These are phyloP conservation scores for Diachasmimorpha longicaudata DNA, from an alignment of 1,140 invertebrate species.

Conservation along the genomic window DNA sequence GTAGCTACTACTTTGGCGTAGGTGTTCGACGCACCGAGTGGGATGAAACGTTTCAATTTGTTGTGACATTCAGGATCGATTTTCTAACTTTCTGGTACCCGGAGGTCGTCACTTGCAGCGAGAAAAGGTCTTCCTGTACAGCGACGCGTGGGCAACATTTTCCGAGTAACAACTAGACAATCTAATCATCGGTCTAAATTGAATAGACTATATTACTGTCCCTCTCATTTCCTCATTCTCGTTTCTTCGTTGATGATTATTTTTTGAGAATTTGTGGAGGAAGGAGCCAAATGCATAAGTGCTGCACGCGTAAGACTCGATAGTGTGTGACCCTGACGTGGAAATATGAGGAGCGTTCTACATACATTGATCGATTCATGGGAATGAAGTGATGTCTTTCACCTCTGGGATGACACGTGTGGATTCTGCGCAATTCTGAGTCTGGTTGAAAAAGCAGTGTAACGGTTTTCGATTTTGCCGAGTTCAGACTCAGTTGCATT, in stretches of 20 bases:
- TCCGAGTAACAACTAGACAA: not conserved
- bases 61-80: not conserved
- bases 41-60: not conserved
- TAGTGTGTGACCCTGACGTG: not conserved
- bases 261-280: not conserved
- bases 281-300: not conserved
- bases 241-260: not conserved
- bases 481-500: too few species aligned
- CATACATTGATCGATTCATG: not conserved
- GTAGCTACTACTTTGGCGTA: not conserved
- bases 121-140: not conserved
- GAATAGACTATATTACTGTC: not conserved
- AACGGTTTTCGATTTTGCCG: too few species aligned
- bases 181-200: not conserved
- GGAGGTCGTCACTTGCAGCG: not conserved
- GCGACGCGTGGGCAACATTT: not conserved
- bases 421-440: not conserved
- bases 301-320: not conserved
- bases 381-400: not conserved
- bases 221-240: not conserved
- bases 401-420: not conserved
- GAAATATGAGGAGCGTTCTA: not conserved
- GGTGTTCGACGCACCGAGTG: not conserved
- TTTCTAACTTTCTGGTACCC: not conserved
- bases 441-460: not conserved